Evolutionary conservation across 2,797 vertebrate species (phyloP), one percentile per base, ranked within the genome.

Genomic region (Sebastes miniatus): DNA sequence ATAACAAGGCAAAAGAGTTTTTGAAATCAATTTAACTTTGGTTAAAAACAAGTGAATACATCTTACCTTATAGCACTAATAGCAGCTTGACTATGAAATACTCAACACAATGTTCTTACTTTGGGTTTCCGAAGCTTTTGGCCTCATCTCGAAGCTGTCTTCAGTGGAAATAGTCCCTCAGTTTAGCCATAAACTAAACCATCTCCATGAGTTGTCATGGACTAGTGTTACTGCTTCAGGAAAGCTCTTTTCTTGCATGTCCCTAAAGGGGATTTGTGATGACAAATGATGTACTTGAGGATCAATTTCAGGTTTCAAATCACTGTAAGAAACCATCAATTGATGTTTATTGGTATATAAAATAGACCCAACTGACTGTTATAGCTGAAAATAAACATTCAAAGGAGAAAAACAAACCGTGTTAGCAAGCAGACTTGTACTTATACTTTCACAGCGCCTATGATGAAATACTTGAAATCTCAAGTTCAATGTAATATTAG

Each of bases 11-110:
- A 69, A 68, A 61, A 61, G 6, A 2, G 16, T 65, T 13, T 62
- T 59, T 39, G 2, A 66, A 25, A 13, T 29, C 1, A 2, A 3
- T 70, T 39, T 59, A 14, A 9, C 22, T 20, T 69, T 12, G n/a
- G 5, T 61, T 74, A 10, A 52, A 79, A 69, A 20, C n/a, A 50
- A 80, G 12, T 62, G 4, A 64, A 64, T 32, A 59, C 63, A 4
- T 58, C 16, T 68, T 8, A 32, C 6, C 13, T 34, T 25, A 8
- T 10, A 25, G 2, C 24, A 73, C 27, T 27, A 29, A 18, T 50
- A 20, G 8, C 47, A 50, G 47, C 47, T 50, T 50, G 18, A 50
- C 47, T 13, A 27, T 24, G 39, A 69, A 20, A 43, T 43, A 8
- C 14, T 68, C 11, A 18, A 16, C 31, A 9, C 8, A 4, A 39